Evolutionary conservation across 2,797 vertebrate species (phyloP), one percentile per base, ranked within the genome.

Genomic region (Pogoniulus pusillus): DNA sequence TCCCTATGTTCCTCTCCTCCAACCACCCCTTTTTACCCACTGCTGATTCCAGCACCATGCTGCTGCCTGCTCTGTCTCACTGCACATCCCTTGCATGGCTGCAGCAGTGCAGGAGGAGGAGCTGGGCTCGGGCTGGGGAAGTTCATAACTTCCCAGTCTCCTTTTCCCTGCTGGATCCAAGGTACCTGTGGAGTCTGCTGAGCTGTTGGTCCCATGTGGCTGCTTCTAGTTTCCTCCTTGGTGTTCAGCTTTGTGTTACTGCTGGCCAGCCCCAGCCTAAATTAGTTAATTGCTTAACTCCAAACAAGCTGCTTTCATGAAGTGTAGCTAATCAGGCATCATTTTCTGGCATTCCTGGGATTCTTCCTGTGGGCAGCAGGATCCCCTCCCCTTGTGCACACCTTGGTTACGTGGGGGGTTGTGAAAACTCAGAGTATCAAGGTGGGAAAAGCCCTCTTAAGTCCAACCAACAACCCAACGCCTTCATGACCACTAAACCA

Each of bases 151-250:
- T 29, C 6, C 49, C 49, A 9, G 34, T 15, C 12, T 47, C 37
- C 37, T 78, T n/a, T 62, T 30, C 16, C 32, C 22, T 55, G 58
- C 24, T 22, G 51, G 51, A 59, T 27, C 18, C 35, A 19, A 10
- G 1, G 10, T 5, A n/a, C 3, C 1, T 41, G 41, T 1, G 4
- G 27, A 4, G 14, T 22, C 29, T 62, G 49, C 59, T n/a, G 58
- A 75, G 35, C 59, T 69, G 57, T 29, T 0, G 3, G 39, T n/a
- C 57, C 32, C 18, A 0, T 1, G 35, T 5, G 2, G 39, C 55
- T 58, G 54, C 75, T 63, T 22, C 47, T 4, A 0, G 3, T 27
- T 60, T n/a, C 37, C 37, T 68, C 47, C 53, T 39, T 51, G 55
- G 5, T 51, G 60, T 3, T 2, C 27, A 17, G 65, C 7, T 65